These are phyloP conservation scores for Dromas ardeola DNA, from an alignment of 2,113 vertebrate genomes.

Conservation along the genomic window DNA sequence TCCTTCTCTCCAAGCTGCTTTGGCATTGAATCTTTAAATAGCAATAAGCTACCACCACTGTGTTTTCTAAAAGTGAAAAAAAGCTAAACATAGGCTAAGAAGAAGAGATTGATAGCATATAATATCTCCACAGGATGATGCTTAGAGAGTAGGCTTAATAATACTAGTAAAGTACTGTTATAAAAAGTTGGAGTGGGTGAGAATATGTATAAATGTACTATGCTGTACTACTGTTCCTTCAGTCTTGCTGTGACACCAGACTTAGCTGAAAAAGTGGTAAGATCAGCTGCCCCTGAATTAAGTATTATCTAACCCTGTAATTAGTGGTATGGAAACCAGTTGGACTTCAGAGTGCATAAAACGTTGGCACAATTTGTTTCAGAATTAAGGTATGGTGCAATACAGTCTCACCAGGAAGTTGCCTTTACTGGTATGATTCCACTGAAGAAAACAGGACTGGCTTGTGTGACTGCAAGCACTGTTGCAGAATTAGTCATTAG, in stretches of 20 bases:
- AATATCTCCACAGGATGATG: not conserved
- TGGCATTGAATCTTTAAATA: not conserved
- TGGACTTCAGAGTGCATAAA: not conserved
- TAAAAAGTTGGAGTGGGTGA: not conserved
- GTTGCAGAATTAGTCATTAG: not conserved
- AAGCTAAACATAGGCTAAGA: not conserved
- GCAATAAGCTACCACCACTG: not conserved
- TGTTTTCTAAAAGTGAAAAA: not conserved
- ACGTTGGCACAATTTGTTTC: not conserved
- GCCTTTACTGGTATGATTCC: not conserved
- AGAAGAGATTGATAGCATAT: not conserved
- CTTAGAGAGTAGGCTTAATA: not conserved
- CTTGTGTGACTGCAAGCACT: not conserved
- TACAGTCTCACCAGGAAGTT: not conserved
- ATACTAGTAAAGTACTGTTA: not conserved
- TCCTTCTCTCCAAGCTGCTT: not conserved
- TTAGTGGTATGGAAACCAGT: not conserved
- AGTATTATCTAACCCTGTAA: not conserved
- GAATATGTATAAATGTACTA: not conserved
- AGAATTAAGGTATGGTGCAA: not conserved
- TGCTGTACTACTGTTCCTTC: not conserved
- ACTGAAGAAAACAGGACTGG: not conserved
- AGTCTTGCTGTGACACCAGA: not conserved
- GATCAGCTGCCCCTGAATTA: not conserved
- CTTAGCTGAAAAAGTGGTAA: not conserved